Conservation (phyloP, 2,797 vertebrate species). For the Centroberyx gerrardi region DNA sequence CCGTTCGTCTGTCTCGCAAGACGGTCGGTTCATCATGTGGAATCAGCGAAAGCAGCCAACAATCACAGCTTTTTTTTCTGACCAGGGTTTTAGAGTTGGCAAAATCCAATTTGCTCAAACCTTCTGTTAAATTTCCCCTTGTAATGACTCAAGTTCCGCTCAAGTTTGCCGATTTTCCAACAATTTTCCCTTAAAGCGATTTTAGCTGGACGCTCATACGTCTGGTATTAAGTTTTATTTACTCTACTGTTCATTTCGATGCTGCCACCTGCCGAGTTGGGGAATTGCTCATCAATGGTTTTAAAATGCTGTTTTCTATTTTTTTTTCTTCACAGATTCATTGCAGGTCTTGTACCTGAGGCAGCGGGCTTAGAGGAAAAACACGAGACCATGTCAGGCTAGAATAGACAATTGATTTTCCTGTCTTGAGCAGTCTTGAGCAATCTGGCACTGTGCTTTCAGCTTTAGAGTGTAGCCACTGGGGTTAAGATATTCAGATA, state of each 20-base stretch:
- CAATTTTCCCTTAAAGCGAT: not conserved
- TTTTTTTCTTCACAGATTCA: constrained; percentile 23
- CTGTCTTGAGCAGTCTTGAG: constrained; percentile 28
- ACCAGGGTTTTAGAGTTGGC: constrained; percentile 32
- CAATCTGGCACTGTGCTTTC: constrained; percentile 30
- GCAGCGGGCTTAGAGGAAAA: constrained; percentile 43
- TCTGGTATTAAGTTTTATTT: constrained; percentile 44
- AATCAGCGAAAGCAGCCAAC: constrained; percentile 4
- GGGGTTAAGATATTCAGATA: constrained; percentile 63
- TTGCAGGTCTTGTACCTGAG: constrained; percentile 26
- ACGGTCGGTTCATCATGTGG: not conserved
- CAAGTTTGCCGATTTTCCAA: constrained; percentile 32
- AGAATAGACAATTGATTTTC: constrained; percentile 50
- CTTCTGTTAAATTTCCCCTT: not conserved
- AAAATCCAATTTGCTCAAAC: constrained; percentile 30
- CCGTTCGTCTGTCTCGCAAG: not conserved
- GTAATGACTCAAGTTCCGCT: constrained; percentile 31
- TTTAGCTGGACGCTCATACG: constrained; percentile 26
- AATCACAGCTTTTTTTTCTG: constrained; percentile 20
- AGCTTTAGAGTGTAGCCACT: constrained; percentile 25
- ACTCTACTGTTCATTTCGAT: constrained; percentile 35
- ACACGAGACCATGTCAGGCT: constrained; percentile 29
- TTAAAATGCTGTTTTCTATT: constrained; percentile 35
- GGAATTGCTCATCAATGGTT: constrained; percentile 42
- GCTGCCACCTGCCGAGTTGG: constrained; percentile 16